A percentile compares a stretch with the other conserved stretches of the same genome.
phyloP scores from a whole-genome alignment of 2,113 vertebrate genomes.

The Hippocampus mohnikei region DNA sequence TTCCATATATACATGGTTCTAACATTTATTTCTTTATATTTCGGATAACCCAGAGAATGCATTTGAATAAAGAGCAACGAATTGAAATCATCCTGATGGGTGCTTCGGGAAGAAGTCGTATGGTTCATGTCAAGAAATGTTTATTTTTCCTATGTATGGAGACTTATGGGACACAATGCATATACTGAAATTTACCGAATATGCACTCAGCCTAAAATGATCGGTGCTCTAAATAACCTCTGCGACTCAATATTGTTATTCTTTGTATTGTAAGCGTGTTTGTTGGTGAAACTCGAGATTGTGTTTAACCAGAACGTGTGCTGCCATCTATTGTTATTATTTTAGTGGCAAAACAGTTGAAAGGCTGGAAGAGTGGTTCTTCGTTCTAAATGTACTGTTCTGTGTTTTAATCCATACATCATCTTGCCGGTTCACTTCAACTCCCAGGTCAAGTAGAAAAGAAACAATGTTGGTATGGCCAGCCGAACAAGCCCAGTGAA shows the following conservation, averaged over 20 bases:
- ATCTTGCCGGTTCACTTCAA: constrained; percentile 85
- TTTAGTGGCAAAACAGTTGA: neutral
- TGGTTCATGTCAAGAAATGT: too few relatives aligned
- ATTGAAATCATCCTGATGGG: too few relatives aligned
- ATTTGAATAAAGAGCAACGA: too few relatives aligned
- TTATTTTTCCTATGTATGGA: too few relatives aligned
- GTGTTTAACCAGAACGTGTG: neutral
- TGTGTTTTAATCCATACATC: constrained; percentile 72
- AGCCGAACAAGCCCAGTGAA: constrained; percentile 96
- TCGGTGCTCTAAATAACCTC: neutral
- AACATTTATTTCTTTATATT: too few relatives aligned
- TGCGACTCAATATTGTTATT: neutral
- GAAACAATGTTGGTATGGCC: constrained; percentile 84
- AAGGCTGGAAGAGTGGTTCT: neutral
- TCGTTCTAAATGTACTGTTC: neutral
- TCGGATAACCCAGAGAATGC: too few relatives aligned
- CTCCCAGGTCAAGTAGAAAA: constrained; percentile 82
- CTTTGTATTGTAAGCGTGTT: neutral
- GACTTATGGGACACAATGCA: too few relatives aligned
- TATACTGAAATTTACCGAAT: neutral
- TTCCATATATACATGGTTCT: too few relatives aligned
- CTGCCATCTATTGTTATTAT: too few relatives aligned
- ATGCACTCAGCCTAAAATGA: neutral
- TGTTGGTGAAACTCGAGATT: too few relatives aligned
- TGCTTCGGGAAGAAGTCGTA: too few relatives aligned